Conservation (phyloP, 2,797 vertebrate genomes). For the Babyrousa celebensis region DNA sequence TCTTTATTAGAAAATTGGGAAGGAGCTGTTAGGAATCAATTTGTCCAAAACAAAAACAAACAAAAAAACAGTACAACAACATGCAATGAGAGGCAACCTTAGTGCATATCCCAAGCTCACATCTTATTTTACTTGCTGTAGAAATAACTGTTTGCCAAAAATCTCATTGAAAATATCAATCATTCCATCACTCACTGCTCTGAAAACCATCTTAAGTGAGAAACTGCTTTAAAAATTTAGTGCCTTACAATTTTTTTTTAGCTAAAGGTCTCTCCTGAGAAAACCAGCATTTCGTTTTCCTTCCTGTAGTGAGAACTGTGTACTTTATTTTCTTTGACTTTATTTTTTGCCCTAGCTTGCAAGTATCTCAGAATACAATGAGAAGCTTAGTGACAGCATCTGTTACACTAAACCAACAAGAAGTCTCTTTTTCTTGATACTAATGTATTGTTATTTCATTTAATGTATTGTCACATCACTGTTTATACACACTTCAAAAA, state of each 20-base stretch:
- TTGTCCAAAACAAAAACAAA: not conserved
- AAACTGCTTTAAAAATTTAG: conserved; percentile 66
- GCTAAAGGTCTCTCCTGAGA: not conserved
- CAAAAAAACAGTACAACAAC: not conserved
- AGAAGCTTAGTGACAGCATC: conserved; percentile 5
- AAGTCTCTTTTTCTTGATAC: not conserved
- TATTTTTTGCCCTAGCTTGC: not conserved
- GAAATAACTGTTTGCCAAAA: conserved; percentile 6
- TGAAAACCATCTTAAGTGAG: conserved; percentile 36
- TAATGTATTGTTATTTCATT: conserved; percentile 34
- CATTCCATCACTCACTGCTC: not conserved
- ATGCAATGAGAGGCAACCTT: not conserved
- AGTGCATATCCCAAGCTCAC: not conserved
- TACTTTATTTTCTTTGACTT: conserved; percentile 44
- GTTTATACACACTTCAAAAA: not conserved
- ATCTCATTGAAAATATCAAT: conserved; percentile 16
- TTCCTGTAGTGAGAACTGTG: not conserved
- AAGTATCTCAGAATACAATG: not conserved
- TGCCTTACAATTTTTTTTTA: no score
- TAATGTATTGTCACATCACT: not conserved
- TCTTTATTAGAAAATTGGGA: not conserved
- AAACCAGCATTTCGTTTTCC: not conserved
- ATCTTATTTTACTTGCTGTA: not conserved
- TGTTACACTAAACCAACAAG: not conserved
- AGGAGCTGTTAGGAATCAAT: not conserved